Conservation (phyloP, 2,113 vertebrate genomes). For the Hassar affinis region DNA sequence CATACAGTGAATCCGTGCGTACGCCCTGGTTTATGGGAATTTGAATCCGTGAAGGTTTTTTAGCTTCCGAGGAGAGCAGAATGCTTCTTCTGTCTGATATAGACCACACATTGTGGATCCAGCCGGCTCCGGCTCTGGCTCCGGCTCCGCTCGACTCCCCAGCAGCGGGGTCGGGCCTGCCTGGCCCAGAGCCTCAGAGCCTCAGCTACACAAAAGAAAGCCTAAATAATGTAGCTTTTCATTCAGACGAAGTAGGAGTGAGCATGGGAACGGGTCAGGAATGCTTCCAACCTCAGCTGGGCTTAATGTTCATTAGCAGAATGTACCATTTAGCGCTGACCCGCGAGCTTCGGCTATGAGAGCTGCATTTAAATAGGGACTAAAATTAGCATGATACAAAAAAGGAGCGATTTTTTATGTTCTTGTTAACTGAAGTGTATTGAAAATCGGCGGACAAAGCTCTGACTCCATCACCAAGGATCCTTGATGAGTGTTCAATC, state of each 20-base stretch:
- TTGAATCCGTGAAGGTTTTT: background rate
- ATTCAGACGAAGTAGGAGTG: slow-evolving; percentile 10
- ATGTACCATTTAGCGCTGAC: background rate
- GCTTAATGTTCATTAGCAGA: background rate
- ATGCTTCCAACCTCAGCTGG: background rate
- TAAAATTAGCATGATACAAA: background rate
- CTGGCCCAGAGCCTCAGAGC: slow-evolving; percentile 13
- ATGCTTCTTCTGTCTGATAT: slow-evolving; percentile 27
- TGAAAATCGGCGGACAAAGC: slow-evolving; percentile 1
- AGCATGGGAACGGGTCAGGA: background rate
- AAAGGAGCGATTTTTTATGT: background rate
- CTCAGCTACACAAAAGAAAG: slow-evolving; percentile 27
- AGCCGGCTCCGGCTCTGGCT: background rate
- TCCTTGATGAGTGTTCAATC: background rate
- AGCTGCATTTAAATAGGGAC: background rate
- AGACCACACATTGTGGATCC: slow-evolving; percentile 43
- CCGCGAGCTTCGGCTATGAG: background rate
- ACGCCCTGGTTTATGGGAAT: background rate
- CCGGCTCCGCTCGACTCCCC: background rate
- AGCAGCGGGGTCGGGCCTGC: background rate
- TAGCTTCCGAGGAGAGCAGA: background rate
- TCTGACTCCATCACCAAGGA: background rate
- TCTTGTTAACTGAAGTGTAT: background rate
- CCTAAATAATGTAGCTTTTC: slow-evolving; percentile 35
- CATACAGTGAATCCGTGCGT: background rate